Percentiles rank a stretch among this genome's conserved stretches.
Conservation (phyloP, 1,140 invertebrate genomes). For the Formica exsecta region DNA sequence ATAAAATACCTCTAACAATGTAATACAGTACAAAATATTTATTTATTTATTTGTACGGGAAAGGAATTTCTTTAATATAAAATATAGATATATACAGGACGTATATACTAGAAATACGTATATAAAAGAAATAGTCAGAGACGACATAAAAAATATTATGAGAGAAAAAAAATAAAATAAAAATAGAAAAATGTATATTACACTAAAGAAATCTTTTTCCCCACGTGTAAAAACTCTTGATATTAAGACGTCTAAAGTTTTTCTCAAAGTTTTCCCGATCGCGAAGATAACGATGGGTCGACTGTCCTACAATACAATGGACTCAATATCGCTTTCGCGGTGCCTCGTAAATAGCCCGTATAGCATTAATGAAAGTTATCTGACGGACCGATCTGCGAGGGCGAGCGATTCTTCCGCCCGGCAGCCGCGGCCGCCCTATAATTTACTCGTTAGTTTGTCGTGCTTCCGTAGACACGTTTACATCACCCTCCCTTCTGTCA, state of each 20-base stretch:
- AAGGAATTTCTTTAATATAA: no score
- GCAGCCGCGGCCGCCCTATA: conserved; percentile 77
- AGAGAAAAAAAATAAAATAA: no score
- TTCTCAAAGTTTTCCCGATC: neutral
- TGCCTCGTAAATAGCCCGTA: conserved; percentile 70
- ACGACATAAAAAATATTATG: no score
- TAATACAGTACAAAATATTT: neutral
- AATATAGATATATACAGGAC: no score
- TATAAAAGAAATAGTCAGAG: no score
- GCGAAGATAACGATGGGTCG: conserved; percentile 17
- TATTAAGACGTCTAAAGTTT: neutral
- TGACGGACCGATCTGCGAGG: conserved; percentile 70
- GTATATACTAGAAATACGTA: no score
- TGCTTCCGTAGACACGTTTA: conserved; percentile 59
- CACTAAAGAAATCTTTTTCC: no score
- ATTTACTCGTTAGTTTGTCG: conserved; percentile 82
- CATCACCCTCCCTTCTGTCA: conserved; percentile 25
- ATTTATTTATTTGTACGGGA: neutral
- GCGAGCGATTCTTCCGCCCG: conserved; percentile 63
- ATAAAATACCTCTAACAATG: neutral
- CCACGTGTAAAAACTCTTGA: conserved; percentile 8
- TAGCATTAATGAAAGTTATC: conserved; percentile 81
- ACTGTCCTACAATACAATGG: conserved; percentile 49
- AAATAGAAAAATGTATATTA: no score
- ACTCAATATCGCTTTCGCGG: conserved; percentile 63